These are phyloP conservation scores for Zalophus californianus DNA, from an alignment of 2,797 vertebrate genomes.

Conservation along the genomic window DNA sequence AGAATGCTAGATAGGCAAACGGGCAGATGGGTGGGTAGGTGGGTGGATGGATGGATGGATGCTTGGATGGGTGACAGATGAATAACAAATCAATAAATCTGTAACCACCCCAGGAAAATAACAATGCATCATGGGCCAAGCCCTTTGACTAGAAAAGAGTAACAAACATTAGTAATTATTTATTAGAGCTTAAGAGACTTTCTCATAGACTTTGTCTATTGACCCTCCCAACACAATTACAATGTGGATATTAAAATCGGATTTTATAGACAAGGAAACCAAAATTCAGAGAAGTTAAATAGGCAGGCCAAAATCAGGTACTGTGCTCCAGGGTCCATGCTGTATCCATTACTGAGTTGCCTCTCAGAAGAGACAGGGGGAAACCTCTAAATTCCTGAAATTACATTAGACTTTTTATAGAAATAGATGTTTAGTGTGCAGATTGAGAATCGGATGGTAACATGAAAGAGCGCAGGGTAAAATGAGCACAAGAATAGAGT, in stretches of 20 bases:
- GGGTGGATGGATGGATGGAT: background rate
- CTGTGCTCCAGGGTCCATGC: background rate
- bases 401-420: background rate
- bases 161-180: background rate
- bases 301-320: background rate
- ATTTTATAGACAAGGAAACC: slow-evolving; percentile 1
- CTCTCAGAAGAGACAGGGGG: background rate
- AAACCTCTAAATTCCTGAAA: slow-evolving; percentile 57
- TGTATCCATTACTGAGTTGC: background rate
- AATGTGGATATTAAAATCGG: background rate
- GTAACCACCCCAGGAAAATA: background rate
- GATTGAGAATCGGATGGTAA: slow-evolving; percentile 70
- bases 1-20: background rate
- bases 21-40: background rate
- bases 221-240: background rate
- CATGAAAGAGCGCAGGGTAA: slow-evolving; percentile 80
- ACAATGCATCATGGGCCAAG: background rate
- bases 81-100: background rate
- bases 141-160: background rate
- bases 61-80: background rate
- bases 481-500: slow-evolving; percentile 83
- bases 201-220: background rate
- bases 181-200: slow-evolving; percentile 32
- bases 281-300: slow-evolving; percentile 19
- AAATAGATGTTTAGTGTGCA: slow-evolving; percentile 49